Base-by-base conservation (phyloP, 1,140 invertebrate genomes). In the Xylocopa sonorina region DNA sequence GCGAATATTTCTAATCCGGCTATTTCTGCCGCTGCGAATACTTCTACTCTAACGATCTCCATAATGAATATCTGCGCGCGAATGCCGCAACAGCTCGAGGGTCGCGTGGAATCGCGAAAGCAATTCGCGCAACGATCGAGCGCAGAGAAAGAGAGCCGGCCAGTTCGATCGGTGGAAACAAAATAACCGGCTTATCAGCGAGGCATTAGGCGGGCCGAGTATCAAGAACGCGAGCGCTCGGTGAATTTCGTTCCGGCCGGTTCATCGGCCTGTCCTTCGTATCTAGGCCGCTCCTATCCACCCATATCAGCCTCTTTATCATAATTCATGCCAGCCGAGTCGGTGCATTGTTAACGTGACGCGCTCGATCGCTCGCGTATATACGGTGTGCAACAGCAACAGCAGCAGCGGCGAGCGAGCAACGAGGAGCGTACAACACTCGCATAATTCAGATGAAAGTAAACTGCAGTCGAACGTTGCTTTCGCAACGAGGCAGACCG, bases 221-320 rank as follows among this genome's bases (percentile, higher is more conserved):
- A 78, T 43, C 62, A 53, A 72, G 51, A 66, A 62, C 24, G 38
- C 62, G n/a, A 48, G 68, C 55, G 41, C 41, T 43, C 41, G 21
- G 43, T 60, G 75, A 78, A 81, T 81, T 78, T 78, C 21, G 60
- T 66, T 78, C 38, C 29, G 46, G 32, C 5, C 71, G 75, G 88
- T 88, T 88, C 88, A 84, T 85, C 80, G 86, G 85, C 86, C 86
- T 81, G 86, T 83, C 82, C 87, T 87, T 86, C 83, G 83, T 88
- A 88, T 88, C 84, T 88, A 83, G 85, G 86, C 85, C 86, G 81
- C 62, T 87, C 72, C 86, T 85, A 87, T 87, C 79, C 82, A 74
- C 75, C 79, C 66, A 81, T 83, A 88, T 88, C 82, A 88, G 81
- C 50, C 83, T 85, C 84, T 88, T 88, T 88, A 88, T 88, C 85